These are phyloP conservation scores for Ectemnius cavifrons DNA, from an alignment of 2,888 invertebrate species.

Conservation along the genomic window DNA sequence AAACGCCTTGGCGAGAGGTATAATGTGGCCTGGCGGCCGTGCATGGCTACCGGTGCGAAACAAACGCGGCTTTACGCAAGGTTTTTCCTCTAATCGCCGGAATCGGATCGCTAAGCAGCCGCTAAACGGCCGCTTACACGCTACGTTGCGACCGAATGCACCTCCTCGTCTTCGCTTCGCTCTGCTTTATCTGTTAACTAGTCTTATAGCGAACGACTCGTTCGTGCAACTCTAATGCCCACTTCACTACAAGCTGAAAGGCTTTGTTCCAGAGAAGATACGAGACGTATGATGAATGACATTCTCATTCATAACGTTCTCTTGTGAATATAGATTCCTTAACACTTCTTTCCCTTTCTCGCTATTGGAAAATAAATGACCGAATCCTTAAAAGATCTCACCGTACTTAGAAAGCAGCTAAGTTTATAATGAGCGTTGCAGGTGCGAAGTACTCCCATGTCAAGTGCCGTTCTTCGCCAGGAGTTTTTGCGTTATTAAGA, in stretches of 20 bases:
- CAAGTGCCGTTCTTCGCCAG: background rate
- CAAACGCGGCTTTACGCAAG: constrained; percentile 65
- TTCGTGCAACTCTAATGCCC: no score
- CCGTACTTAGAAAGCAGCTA: no score
- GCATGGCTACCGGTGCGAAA: constrained; percentile 60
- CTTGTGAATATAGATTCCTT: no score
- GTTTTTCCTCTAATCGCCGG: constrained; percentile 69
- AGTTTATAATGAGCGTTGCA: no score
- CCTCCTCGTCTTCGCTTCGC: constrained; percentile 6
- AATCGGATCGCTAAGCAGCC: constrained; percentile 69
- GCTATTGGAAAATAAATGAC: no score
- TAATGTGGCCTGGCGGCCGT: constrained; percentile 14
- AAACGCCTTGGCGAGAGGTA: background rate
- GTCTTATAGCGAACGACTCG: no score
- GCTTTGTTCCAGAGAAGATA: no score
- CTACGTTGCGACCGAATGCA: constrained; percentile 57
- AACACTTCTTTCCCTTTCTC: no score
- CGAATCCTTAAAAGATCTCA: no score
- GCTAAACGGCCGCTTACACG: constrained; percentile 67
- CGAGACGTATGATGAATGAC: no score
- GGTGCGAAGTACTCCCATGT: background rate
- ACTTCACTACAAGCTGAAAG: no score
- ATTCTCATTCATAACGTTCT: no score
- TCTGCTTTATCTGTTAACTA: background rate
- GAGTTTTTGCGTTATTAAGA: background rate